These are phyloP conservation scores for Leptobrachium ailaonicum DNA, from an alignment of 2,113 vertebrate genomes.

Conservation along the genomic window DNA sequence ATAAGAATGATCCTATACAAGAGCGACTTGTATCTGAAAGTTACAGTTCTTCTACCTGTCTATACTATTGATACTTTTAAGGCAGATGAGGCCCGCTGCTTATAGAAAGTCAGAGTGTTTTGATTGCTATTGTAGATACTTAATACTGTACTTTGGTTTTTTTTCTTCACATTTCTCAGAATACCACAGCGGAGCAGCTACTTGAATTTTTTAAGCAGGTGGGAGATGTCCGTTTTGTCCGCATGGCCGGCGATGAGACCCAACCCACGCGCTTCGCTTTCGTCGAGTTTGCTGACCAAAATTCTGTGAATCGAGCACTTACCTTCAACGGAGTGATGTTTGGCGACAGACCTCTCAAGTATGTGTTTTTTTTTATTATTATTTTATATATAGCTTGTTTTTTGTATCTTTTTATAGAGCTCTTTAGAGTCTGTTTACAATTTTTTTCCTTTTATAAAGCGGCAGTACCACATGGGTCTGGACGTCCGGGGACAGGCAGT, in stretches of 20 bases:
- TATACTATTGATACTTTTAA: too few species aligned
- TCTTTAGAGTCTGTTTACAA: too few species aligned
- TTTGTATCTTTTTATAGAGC: too few species aligned
- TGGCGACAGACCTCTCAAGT: slow-evolving; percentile 95
- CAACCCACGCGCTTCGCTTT: slow-evolving; percentile 95
- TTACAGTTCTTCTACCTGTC: too few species aligned
- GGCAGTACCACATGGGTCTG: too few species aligned
- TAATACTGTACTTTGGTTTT: not conserved
- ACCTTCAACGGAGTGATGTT: slow-evolving; percentile 98
- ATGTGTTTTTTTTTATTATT: slow-evolving; percentile 52
- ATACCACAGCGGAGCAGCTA: slow-evolving; percentile 90
- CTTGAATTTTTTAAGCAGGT: slow-evolving; percentile 95
- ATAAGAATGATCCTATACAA: too few species aligned
- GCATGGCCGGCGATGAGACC: slow-evolving; percentile 96
- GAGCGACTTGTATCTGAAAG: too few species aligned
- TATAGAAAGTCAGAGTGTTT: too few species aligned
- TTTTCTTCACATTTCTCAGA: slow-evolving; percentile 62
- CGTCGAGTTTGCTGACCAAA: slow-evolving; percentile 93
- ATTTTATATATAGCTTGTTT: too few species aligned
- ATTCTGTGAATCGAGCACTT: slow-evolving; percentile 88
- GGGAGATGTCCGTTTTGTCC: slow-evolving; percentile 93
- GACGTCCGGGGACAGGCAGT: too few species aligned
- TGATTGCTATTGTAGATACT: not conserved
- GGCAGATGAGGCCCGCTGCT: too few species aligned
- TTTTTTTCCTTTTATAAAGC: too few species aligned